Conservation (phyloP, 2,113 vertebrate genomes). For the Delphinapterus leucas region DNA sequence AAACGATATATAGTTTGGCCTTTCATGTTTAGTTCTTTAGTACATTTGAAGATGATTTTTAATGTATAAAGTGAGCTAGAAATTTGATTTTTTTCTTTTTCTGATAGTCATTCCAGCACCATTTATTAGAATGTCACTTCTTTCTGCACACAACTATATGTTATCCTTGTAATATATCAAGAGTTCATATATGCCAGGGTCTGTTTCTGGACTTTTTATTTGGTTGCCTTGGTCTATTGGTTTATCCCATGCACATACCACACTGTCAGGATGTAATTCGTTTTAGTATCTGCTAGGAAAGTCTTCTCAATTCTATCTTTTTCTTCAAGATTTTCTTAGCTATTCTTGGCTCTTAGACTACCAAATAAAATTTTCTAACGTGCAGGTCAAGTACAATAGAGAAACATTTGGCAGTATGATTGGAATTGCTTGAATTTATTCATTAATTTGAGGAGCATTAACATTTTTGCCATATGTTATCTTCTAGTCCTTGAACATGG, state of each 20-base stretch:
- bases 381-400: neutral
- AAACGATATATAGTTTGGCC: neutral
- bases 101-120: neutral
- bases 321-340: neutral
- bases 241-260: neutral
- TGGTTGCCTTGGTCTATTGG: neutral
- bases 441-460: neutral
- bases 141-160: neutral
- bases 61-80: neutral
- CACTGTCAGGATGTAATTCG: neutral
- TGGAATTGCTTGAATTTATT: neutral
- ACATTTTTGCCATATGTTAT: neutral
- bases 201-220: neutral
- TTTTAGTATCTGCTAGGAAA: neutral
- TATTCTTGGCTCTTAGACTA: neutral
- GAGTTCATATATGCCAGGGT: neutral
- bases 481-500: neutral
- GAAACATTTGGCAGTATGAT: neutral
- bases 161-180: neutral
- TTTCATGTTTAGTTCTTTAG: neutral
- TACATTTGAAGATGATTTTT: neutral
- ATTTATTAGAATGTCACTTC: neutral
- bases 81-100: neutral
- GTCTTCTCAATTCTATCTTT: neutral
- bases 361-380: neutral